Evolutionary conservation across 2,888 invertebrate species (phyloP).

Genomic region (Cerastoderma edule): DNA sequence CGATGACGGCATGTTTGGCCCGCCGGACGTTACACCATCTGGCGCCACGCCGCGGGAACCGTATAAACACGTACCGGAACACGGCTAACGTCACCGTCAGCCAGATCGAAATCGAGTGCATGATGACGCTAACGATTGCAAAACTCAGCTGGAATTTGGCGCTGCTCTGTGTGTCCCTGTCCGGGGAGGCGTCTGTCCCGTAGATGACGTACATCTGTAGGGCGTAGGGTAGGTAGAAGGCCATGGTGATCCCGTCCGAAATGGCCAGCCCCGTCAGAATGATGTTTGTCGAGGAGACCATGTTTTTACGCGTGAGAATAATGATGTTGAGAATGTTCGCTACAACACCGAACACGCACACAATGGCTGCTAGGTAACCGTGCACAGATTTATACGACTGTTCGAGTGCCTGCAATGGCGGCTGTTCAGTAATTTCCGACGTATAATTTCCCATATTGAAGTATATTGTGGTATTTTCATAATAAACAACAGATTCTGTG

Average conservation of each 20-base stretch:
- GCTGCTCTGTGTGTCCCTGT: slow-evolving; percentile 76
- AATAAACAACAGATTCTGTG: slow-evolving; percentile 42
- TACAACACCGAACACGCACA: slow-evolving; percentile 95
- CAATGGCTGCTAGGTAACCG: slow-evolving; percentile 93
- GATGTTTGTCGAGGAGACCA: slow-evolving; percentile 95
- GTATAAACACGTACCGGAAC: slow-evolving; percentile 90
- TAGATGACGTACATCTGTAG: slow-evolving; percentile 84
- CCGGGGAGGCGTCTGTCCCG: slow-evolving; percentile 64
- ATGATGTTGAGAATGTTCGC: slow-evolving; percentile 96
- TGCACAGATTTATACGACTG: slow-evolving; percentile 86
- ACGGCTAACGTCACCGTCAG: slow-evolving; percentile 96
- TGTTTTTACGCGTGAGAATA: slow-evolving; percentile 94
- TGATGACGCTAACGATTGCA: slow-evolving; percentile 93
- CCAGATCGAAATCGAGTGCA: slow-evolving; percentile 97
- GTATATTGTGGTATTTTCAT: slow-evolving; percentile 40
- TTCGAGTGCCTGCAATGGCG: slow-evolving; percentile 61
- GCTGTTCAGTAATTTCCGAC: slow-evolving; percentile 41
- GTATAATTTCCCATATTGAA: slow-evolving; percentile 60
- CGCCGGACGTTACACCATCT: slow-evolving; percentile 92
- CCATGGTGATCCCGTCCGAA: slow-evolving; percentile 94
- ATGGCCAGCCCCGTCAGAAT: slow-evolving; percentile 94
- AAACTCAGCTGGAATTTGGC: slow-evolving; percentile 88
- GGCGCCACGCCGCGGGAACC: slow-evolving; percentile 90
- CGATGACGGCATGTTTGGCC: slow-evolving; percentile 92
- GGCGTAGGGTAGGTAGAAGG: slow-evolving; percentile 95